Conservation (phyloP, 2,888 invertebrate species). For the Epirrhoe tristata region DNA sequence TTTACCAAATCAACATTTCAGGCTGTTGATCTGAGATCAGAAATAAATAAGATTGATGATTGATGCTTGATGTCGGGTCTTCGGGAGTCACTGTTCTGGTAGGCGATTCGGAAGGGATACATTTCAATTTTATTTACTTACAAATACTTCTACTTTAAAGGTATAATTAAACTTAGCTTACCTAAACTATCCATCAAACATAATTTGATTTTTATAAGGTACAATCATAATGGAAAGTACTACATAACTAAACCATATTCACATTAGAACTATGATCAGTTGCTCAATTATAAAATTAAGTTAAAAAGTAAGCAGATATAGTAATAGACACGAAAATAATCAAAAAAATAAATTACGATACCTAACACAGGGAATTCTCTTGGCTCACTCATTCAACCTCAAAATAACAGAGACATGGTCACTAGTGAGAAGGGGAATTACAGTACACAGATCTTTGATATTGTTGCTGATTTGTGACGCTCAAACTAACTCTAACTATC, state of each 20-base stretch:
- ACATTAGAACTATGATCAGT: slow-evolving; percentile 62
- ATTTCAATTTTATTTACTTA: slow-evolving; percentile 62
- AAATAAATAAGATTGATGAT: slow-evolving; percentile 69
- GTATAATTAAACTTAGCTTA: slow-evolving; percentile 60
- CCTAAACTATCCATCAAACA: slow-evolving; percentile 68
- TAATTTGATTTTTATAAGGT: slow-evolving; percentile 70
- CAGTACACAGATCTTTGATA: slow-evolving; percentile 60
- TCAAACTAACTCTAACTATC: slow-evolving; percentile 54
- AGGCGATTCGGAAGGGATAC: slow-evolving; percentile 44
- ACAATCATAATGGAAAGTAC: slow-evolving; percentile 75
- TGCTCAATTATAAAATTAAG: slow-evolving; percentile 56
- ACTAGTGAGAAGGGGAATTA: slow-evolving; percentile 48
- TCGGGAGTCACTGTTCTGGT: slow-evolving; percentile 39
- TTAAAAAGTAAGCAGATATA: slow-evolving; percentile 65
- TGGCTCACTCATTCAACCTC: slow-evolving; percentile 46
- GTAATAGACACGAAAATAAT: slow-evolving; percentile 49
- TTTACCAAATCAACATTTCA: slow-evolving; percentile 80
- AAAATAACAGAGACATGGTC: slow-evolving; percentile 53
- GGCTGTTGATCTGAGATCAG: slow-evolving; percentile 79
- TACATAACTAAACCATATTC: slow-evolving; percentile 67
- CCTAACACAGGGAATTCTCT: slow-evolving; percentile 41
- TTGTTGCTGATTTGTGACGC: slow-evolving; percentile 71
- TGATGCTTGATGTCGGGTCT: slow-evolving; percentile 21
- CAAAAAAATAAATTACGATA: slow-evolving; percentile 57
- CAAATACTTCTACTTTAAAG: slow-evolving; percentile 62